Percentiles rank a stretch among this genome's conserved stretches.
phyloP scores from a whole-genome alignment of 1,140 invertebrate genomes.

The Schlechtendalia chinensis region DNA sequence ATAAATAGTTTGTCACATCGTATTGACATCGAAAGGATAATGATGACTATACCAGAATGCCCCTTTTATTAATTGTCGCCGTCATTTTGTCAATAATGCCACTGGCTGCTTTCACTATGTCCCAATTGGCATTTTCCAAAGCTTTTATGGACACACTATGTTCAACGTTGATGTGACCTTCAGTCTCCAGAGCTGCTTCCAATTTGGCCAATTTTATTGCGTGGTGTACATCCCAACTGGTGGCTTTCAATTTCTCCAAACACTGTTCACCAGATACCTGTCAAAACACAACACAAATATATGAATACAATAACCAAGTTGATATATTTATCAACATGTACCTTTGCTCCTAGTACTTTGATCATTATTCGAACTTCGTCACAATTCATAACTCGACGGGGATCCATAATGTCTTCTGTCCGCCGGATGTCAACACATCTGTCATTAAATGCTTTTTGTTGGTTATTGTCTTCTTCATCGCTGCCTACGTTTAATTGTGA shows the following conservation, averaged over 20 bases:
- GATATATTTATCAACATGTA: slow-evolving; percentile 56
- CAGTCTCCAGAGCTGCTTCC: slow-evolving; percentile 57
- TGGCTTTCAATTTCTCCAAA: slow-evolving; percentile 74
- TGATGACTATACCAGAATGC: slow-evolving; percentile 26
- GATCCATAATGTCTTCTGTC: slow-evolving; percentile 65
- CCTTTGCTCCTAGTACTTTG: slow-evolving; percentile 77
- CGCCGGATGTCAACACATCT: neutral
- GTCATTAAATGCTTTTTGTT: neutral
- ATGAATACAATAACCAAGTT: too few relatives aligned
- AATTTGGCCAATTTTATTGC: slow-evolving; percentile 83
- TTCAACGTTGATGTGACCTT: slow-evolving; percentile 19
- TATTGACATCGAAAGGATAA: neutral
- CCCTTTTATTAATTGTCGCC: slow-evolving; percentile 15
- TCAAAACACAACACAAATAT: slow-evolving; percentile 44
- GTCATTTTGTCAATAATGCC: slow-evolving; percentile 50
- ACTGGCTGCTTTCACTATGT: slow-evolving; percentile 52
- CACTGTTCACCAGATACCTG: slow-evolving; percentile 77
- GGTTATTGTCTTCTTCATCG: neutral
- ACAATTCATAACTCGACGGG: slow-evolving; percentile 75
- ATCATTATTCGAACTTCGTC: slow-evolving; percentile 90
- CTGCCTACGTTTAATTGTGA: neutral
- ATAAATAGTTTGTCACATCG: slow-evolving; percentile 31
- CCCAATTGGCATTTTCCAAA: slow-evolving; percentile 52
- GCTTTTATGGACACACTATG: slow-evolving; percentile 50
- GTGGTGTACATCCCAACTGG: slow-evolving; percentile 84